These are phyloP conservation scores for Nyctereutes procyonoides DNA, from an alignment of 2,113 vertebrate genomes.

Conservation along the genomic window DNA sequence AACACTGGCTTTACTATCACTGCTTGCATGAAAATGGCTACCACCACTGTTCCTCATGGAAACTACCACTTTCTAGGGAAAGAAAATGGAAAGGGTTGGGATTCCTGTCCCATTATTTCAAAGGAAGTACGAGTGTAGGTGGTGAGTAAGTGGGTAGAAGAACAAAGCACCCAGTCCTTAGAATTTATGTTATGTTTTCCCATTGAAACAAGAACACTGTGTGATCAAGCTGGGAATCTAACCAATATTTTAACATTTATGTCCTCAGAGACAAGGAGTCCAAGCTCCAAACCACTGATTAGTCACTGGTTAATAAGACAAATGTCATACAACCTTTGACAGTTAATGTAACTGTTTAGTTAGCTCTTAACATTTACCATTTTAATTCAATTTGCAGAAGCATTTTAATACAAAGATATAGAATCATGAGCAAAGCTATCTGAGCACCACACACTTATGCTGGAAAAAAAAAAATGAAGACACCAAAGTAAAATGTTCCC, in stretches of 20 bases:
- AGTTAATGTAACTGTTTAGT: neutral
- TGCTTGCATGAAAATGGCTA: neutral
- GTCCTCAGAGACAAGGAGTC: neutral
- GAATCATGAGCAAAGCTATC: neutral
- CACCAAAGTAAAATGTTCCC: neutral
- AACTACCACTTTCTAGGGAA: neutral
- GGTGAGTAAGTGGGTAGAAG: too few species aligned
- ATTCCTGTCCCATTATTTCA: neutral
- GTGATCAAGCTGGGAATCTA: neutral
- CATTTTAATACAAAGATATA: neutral
- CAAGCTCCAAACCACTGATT: neutral
- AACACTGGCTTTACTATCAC: neutral
- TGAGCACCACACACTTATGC: neutral
- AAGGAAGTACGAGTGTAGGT: neutral
- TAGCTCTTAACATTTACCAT: neutral
- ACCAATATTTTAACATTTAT: neutral
- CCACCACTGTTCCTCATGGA: neutral
- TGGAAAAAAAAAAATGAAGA: accelerated
- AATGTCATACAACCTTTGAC: neutral
- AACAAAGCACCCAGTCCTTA: neutral
- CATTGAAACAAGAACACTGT: neutral
- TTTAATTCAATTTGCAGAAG: neutral
- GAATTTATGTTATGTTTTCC: neutral
- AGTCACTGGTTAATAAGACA: neutral
- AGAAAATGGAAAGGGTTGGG: neutral